Evolutionary conservation across 2,113 vertebrate genomes (phyloP).

Genomic region (Glaucidium brasilianum): DNA sequence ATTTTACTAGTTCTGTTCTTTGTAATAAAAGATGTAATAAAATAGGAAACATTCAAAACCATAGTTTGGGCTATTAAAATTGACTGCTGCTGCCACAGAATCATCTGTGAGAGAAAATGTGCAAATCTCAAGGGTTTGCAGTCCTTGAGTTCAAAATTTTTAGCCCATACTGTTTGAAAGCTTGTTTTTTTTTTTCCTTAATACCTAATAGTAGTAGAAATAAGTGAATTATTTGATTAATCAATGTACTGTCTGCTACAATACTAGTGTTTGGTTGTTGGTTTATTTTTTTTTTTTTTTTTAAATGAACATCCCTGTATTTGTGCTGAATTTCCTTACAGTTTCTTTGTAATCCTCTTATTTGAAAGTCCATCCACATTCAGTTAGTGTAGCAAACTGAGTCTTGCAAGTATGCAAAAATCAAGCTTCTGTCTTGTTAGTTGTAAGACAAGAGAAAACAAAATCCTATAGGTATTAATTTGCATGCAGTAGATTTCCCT

Average conservation of each 20-base stretch:
- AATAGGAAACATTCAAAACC: slow-evolving; percentile 7
- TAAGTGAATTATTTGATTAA: not conserved
- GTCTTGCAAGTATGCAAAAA: not conserved
- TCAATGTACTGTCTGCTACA: not conserved
- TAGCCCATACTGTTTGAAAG: not conserved
- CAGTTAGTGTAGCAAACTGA: not conserved
- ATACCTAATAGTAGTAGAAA: not conserved
- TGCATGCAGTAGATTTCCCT: not conserved
- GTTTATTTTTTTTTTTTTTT: not conserved
- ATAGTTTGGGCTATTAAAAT: not conserved
- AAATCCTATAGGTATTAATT: not conserved
- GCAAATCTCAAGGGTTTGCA: not conserved
- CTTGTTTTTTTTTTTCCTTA: not conserved
- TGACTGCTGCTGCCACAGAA: not conserved
- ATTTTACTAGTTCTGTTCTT: slow-evolving; percentile 30
- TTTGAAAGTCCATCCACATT: not conserved
- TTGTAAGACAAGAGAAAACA: not conserved
- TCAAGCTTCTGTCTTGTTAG: not conserved
- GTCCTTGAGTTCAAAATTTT: not conserved
- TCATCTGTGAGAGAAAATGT: not conserved
- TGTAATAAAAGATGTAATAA: slow-evolving; percentile 26
- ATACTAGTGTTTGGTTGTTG: no score
- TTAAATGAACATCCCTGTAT: not conserved
- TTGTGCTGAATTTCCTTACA: not conserved
- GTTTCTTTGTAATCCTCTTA: not conserved